Base-by-base conservation (phyloP, 2,888 invertebrate genomes). In the Tachina lurida region DNA sequence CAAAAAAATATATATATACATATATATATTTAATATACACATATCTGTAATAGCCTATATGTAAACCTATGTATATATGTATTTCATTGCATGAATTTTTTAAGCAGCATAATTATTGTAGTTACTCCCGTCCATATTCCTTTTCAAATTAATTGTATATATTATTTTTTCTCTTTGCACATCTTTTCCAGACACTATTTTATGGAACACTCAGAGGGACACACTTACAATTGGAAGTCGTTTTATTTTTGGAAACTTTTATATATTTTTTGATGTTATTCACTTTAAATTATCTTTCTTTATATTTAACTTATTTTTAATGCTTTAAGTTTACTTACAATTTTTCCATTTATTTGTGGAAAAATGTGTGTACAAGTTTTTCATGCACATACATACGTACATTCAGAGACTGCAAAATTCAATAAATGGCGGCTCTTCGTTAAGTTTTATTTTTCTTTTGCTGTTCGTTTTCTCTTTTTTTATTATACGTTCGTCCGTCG, bases 361-460 rank as follows among this genome's bases (percentile, higher is more conserved):
- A 84, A 87, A 88, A 88, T 87, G 87, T 88, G 86, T 89, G 87
- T 90, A 90, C 89, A 89, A 90, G 89, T 87, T 90, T 90, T 88
- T 87, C 88, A 88, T 85, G 84, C 87, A 87, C 86, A 83, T 87
- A 87, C 83, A 73, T 87, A 87, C 86, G 84, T 87, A 87, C 83
- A 73, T 79, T 87, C 56, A 79, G 77, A 87, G 87, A 87, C 87
- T 86, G 87, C 79, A 87, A 87, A 88, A 88, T 87, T 87, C 88
- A 88, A 88, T 84, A 84, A 84, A 84, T 79, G 84, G 84, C 84
- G 84, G 84, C 84, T 80, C 75, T 84, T 86, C 87, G 87, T 87
- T 85, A 39, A 75, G 58, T 84, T 67, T 73, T 7, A 67, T 54
- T 60, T 78, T 80, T 60, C 82, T 75, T 73, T 84, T 81, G 65